Evolutionary conservation across 2,888 invertebrate species (phyloP).

Genomic region (Kryphioiulus occultus): DNA sequence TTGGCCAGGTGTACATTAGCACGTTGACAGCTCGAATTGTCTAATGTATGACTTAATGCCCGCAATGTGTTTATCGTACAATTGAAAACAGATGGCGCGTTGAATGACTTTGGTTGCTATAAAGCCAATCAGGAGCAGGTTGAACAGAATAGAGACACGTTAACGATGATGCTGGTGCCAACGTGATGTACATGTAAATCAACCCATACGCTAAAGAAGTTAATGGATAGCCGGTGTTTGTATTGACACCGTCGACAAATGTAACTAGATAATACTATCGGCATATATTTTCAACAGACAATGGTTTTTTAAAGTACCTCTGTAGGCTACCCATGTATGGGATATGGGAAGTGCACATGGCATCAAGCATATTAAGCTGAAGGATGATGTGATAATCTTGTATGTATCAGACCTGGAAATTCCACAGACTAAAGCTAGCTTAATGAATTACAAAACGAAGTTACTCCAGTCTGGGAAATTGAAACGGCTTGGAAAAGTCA

Average conservation of each 20-base stretch:
- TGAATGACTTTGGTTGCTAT: not conserved
- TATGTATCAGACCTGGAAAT: no score
- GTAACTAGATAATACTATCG: not conserved
- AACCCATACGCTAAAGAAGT: not conserved
- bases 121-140: not conserved
- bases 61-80: not conserved
- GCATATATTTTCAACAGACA: not conserved
- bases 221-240: not conserved
- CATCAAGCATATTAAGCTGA: no score
- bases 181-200: slow-evolving; percentile 17
- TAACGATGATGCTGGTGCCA: slow-evolving; percentile 27
- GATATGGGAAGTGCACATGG: no score
- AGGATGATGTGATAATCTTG: no score
- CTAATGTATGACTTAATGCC: not conserved
- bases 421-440: no score
- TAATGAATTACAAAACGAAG: no score
- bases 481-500: no score
- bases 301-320: no score
- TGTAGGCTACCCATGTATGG: no score
- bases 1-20: not conserved
- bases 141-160: not conserved
- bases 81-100: not conserved
- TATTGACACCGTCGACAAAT: slow-evolving; percentile 19
- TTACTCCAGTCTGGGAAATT: no score
- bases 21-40: not conserved